Percentiles rank a stretch among this genome's conserved stretches.
Evolutionary conservation across 2,797 vertebrate species (phyloP).

Genomic region (Apodemus agrarius): DNA sequence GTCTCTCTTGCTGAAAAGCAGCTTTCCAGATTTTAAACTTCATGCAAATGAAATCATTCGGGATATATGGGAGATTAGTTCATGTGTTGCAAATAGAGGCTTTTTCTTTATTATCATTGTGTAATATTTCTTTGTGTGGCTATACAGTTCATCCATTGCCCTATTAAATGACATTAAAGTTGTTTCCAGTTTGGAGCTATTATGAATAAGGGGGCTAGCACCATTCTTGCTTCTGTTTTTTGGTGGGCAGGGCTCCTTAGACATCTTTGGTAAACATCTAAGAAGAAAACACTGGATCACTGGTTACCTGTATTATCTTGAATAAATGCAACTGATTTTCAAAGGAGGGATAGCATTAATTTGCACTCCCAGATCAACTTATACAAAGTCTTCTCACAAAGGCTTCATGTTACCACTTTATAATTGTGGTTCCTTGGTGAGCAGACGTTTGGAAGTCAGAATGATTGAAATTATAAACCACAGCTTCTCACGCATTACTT

Average conservation of each 20-base stretch:
- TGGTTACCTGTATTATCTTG: neutral
- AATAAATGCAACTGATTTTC: neutral
- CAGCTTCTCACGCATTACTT: slow-evolving; percentile 29
- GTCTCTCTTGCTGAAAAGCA: neutral
- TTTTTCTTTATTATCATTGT: neutral
- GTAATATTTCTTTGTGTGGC: neutral
- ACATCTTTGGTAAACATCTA: neutral
- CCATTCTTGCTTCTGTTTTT: neutral
- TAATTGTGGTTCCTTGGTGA: slow-evolving; percentile 49
- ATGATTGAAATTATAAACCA: slow-evolving; percentile 31
- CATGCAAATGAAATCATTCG: neutral
- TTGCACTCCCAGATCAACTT: neutral
- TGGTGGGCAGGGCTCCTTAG: neutral
- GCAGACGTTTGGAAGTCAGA: slow-evolving; percentile 53
- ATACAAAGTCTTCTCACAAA: slow-evolving; percentile 37
- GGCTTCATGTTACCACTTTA: slow-evolving; percentile 9
- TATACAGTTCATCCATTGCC: neutral
- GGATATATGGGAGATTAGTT: neutral
- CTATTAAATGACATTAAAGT: neutral
- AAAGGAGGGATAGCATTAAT: neutral
- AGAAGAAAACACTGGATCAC: neutral
- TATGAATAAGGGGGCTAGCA: neutral
- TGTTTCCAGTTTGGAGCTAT: slow-evolving; percentile 29
- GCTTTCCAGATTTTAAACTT: neutral
- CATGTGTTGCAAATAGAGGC: neutral